Evolutionary conservation across 2,113 vertebrate species (phyloP), one percentile per base, ranked within the genome.

Genomic region (Anseranas semipalmata): DNA sequence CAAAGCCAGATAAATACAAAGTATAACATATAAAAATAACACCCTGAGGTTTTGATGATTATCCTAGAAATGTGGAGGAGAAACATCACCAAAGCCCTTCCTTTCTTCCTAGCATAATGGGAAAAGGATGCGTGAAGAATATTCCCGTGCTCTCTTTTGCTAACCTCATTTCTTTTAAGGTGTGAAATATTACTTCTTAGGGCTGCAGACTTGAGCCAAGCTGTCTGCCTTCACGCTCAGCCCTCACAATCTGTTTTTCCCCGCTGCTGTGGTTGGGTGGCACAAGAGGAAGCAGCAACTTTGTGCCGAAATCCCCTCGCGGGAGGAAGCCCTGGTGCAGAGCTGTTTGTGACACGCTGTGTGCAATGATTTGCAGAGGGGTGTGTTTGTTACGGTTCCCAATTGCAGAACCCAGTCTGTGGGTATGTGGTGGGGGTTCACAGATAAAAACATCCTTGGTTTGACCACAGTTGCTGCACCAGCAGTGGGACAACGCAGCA

Each of bases 311-410:
- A 83, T 65, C 82, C 73, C 30, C 1, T 1, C 3, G 39, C 59
- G 18, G 53, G 46, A 27, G 46, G 70, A 32, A 48, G 63, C 25
- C 43, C 37, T 0, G 0, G 10, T 3, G 33, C 56, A 24, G 73
- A 56, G 53, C 62, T 55, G 2, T 2, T 15, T 0, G 2, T 6
- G 28, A 5, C 41, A 25, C 0, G 0, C 58, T 12, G 17, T 8
- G 1, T 20, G 35, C 15, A 5, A 16, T 15, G 48, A 1, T 52
- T 39, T n/a, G 32, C 32, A 17, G 35, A 14, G 78, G 35, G 7
- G 1, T 3, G 60, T n/a, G 25, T 27, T 25, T n/a, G 25, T 27
- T 25, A 11, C 10, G 4, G 0, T 10, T 79, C 52, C 86, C 4
- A 5, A 9, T 55, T 39, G n/a, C 77, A 25, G 19, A 71, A 8